Percentiles rank a stretch among this genome's conserved stretches.
phyloP scores from a whole-genome alignment of 2,888 invertebrate species.

The Argynnis bischoffii region DNA sequence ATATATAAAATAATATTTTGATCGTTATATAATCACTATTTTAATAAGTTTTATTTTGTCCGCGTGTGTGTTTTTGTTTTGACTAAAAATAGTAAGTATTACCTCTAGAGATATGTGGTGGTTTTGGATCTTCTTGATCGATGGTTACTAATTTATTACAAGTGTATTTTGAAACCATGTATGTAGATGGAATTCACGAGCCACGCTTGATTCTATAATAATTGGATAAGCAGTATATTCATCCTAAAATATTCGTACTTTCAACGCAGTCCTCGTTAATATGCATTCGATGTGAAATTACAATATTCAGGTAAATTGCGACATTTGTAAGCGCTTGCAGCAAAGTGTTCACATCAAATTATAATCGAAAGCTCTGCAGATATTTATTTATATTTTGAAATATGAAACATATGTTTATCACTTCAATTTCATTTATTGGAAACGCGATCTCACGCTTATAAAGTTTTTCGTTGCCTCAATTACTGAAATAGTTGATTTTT shows the following conservation, averaged over 20 bases:
- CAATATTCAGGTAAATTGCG: not conserved
- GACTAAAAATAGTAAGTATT: too few relatives aligned
- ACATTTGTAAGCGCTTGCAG: conserved; percentile 4
- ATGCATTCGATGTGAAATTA: not conserved
- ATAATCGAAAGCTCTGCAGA: not conserved
- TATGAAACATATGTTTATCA: not conserved
- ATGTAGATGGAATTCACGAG: not conserved
- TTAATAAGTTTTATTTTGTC: too few relatives aligned
- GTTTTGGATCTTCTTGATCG: too few relatives aligned
- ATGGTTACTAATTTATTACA: too few relatives aligned
- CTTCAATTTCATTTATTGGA: conserved; percentile 2
- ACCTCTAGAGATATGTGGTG: too few relatives aligned
- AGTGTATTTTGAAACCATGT: not conserved
- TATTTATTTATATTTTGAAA: not conserved
- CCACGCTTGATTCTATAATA: not conserved
- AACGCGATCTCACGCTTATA: not conserved
- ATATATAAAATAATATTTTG: too few relatives aligned
- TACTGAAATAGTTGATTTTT: too few relatives aligned
- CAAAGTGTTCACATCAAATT: conserved; percentile 3
- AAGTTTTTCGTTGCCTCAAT: too few relatives aligned
- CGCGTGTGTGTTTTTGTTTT: too few relatives aligned
- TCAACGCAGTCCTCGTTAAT: not conserved
- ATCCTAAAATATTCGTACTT: too few relatives aligned
- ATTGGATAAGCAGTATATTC: too few relatives aligned
- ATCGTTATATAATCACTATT: too few relatives aligned